A percentile compares a stretch with the other conserved stretches of the same genome.
Evolutionary conservation across 2,113 vertebrate species (phyloP).

Genomic region (Pelecanus crispus): DNA sequence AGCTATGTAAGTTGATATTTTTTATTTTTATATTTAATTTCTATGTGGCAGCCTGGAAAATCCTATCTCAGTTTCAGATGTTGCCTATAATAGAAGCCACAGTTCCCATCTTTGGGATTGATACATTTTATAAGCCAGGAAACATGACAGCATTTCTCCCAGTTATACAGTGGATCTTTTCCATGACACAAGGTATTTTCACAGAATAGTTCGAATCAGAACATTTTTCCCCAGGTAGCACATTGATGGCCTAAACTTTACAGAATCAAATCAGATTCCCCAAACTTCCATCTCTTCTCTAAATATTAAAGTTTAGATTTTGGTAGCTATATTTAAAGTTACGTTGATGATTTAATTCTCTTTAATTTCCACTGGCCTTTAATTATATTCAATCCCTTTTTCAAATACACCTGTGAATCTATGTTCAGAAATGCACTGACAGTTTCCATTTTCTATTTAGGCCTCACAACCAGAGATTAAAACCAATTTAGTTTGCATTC

Average conservation of each 20-base stretch:
- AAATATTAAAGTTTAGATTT: not conserved
- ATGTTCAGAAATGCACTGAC: not conserved
- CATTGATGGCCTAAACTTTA: not conserved
- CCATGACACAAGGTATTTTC: not conserved
- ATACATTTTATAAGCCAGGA: not conserved
- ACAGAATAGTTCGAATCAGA: not conserved
- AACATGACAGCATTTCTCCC: not conserved
- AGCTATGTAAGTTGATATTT: not conserved
- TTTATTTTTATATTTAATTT: not conserved
- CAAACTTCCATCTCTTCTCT: not conserved
- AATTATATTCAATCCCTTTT: not conserved
- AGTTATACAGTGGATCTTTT: not conserved
- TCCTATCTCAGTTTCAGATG: not conserved
- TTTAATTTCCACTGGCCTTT: not conserved
- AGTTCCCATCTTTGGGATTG: not conserved
- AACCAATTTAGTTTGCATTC: not conserved
- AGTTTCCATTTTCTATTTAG: not conserved
- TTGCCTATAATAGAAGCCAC: not conserved
- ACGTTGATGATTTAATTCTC: not conserved
- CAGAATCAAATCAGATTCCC: not conserved
- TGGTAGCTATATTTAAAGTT: not conserved
- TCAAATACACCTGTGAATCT: not conserved
- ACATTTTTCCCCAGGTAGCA: not conserved
- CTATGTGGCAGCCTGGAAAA: not conserved
- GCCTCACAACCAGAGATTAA: not conserved